phyloP scores from a whole-genome alignment of 1,140 invertebrate genomes.

The Eumeta japonica region DNA sequence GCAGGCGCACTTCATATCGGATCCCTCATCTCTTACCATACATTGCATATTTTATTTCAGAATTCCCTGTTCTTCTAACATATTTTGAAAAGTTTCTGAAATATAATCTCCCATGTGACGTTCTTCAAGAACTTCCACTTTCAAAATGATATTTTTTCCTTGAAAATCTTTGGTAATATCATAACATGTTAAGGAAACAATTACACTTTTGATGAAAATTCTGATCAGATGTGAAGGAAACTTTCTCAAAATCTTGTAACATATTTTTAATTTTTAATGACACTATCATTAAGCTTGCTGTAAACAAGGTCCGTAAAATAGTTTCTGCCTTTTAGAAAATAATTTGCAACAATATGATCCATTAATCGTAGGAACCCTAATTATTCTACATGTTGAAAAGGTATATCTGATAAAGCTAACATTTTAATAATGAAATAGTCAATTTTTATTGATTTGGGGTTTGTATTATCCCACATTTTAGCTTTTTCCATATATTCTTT shows the following conservation, averaged over 20 bases:
- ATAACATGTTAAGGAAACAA: conserved; percentile 1
- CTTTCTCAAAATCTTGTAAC: conserved; percentile 1
- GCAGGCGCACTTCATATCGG: conserved; percentile 3
- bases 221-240: conserved; percentile 1
- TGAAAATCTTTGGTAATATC: conserved; percentile 1
- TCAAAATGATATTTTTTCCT: conserved; percentile 1
- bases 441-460: too few species aligned
- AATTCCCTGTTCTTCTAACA: conserved; percentile 3
- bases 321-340: too few species aligned
- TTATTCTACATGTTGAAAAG: too few species aligned
- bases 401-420: too few species aligned
- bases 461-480: too few species aligned
- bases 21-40: conserved; percentile 4
- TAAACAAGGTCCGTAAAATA: too few species aligned
- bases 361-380: too few species aligned
- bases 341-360: too few species aligned
- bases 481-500: too few species aligned
- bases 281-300: too few species aligned
- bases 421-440: too few species aligned
- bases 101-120: conserved; percentile 1
- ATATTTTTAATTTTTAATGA: not conserved
- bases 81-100: not conserved
- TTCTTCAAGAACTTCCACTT: conserved; percentile 1
- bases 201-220: not conserved
- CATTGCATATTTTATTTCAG: conserved; percentile 3